These are phyloP conservation scores for Asobara japonica DNA, from an alignment of 1,140 invertebrate genomes.

Conservation along the genomic window DNA sequence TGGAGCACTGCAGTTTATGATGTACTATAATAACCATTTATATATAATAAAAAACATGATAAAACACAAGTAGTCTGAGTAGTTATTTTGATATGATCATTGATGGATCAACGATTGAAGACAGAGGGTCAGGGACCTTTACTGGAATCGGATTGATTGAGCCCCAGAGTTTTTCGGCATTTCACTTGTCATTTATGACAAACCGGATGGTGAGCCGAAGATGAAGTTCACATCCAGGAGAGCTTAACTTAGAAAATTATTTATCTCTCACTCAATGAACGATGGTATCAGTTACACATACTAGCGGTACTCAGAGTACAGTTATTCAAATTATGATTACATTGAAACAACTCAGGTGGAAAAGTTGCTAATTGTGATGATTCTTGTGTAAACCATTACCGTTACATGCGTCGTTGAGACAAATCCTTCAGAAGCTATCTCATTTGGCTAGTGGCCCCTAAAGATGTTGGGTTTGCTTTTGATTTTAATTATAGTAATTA, in stretches of 20 bases:
- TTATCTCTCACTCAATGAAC: conserved; percentile 4
- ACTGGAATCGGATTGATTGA: too few species aligned
- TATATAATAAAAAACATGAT: conserved; percentile 2
- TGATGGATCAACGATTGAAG: too few species aligned
- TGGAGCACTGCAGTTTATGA: background rate
- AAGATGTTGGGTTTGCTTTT: conserved; percentile 33
- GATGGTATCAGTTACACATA: conserved; percentile 6
- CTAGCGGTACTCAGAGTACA: conserved; percentile 23
- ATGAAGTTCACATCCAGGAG: too few species aligned
- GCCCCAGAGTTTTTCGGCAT: too few species aligned
- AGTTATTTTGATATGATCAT: too few species aligned
- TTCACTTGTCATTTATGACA: too few species aligned
- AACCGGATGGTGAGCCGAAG: too few species aligned
- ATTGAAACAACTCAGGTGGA: background rate
- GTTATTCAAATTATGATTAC: conserved; percentile 20
- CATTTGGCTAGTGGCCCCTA: background rate
- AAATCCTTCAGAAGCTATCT: background rate
- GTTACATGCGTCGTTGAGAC: conserved; percentile 15
- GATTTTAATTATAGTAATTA: conserved; percentile 36
- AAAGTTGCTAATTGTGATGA: conserved; percentile 36
- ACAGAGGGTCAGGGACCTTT: too few species aligned
- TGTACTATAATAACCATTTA: background rate
- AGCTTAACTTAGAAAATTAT: too few species aligned
- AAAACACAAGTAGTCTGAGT: too few species aligned
- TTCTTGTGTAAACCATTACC: conserved; percentile 29